A percentile compares a stretch with the other conserved stretches of the same genome.
Evolutionary conservation across 2,797 vertebrate genomes (phyloP).

Genomic region (Brachyalestes nurse): DNA sequence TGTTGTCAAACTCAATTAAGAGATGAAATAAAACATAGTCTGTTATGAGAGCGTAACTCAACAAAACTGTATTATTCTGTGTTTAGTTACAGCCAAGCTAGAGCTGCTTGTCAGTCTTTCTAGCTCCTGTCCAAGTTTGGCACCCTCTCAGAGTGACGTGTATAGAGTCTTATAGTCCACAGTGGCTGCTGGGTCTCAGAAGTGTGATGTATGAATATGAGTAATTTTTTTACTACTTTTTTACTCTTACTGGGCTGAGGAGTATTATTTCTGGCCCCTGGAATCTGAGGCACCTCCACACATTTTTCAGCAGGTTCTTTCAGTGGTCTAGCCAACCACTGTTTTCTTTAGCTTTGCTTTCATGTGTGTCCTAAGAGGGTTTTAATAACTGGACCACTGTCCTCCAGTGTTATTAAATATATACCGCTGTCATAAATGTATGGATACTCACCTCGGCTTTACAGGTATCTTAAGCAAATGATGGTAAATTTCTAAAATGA

Average conservation of each 20-base stretch:
- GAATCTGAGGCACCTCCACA: conserved; percentile 54
- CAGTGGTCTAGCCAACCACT: conserved; percentile 55
- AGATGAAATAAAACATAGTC: background rate
- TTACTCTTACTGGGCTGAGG: conserved; percentile 32
- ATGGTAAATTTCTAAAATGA: conserved; percentile 22
- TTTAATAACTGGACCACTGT: conserved; percentile 39
- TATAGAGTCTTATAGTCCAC: conserved; percentile 1
- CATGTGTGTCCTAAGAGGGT: conserved; percentile 42
- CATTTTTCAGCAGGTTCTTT: conserved; percentile 67
- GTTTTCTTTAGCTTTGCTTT: conserved; percentile 67
- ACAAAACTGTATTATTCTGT: conserved; percentile 14
- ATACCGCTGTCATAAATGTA: conserved; percentile 21
- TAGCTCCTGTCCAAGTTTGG: conserved; percentile 4
- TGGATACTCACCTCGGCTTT: background rate
- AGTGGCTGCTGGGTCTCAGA: conserved; percentile 30
- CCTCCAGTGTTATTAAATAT: conserved; percentile 30
- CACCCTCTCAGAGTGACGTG: conserved; percentile 29
- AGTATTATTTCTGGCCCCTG: conserved; percentile 70
- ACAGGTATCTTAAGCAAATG: conserved; percentile 29
- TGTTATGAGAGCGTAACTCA: conserved; percentile 5
- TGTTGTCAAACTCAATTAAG: conserved; percentile 36
- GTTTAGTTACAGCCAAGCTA: conserved; percentile 29
- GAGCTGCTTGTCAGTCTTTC: conserved; percentile 15
- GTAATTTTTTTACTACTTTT: conserved; percentile 16
- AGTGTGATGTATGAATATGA: conserved; percentile 50